Base-by-base conservation (phyloP, 1,140 invertebrate species). In the Drosophila pachea region DNA sequence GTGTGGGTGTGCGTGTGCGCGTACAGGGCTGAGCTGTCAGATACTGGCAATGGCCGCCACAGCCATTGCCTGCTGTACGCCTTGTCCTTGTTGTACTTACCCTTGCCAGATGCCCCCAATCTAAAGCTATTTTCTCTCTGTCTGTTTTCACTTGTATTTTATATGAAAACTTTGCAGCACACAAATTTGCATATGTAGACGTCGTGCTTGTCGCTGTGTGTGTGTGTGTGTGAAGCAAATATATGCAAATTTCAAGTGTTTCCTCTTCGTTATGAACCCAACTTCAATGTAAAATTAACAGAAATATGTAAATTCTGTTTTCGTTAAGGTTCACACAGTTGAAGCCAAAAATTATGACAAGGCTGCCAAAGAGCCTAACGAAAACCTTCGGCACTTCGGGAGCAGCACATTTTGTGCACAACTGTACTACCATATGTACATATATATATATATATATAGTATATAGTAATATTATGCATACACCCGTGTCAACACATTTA, bases 211-310 rank as follows among this genome's bases (percentile, higher is more conserved):
- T 7, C 9, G 47, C 14, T 54, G 52, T 75, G 49, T 49, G 60
- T 74, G 55, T 74, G 58, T 68, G 43, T 69, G 54, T 77, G 64
- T 60, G 68, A 67, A 62, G 74, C 73, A 86, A 86, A 87, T 87
- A 68, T 87, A 87, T 87, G 84, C 84, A 87, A 87, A 87, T 87
- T 87, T 83, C 79, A 87, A 87, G 84, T 87, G 78, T 87, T 87
- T 87, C 84, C 84, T 87, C 79, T 81, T 87, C 84, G 84, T 87
- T 87, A 87, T 87, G 77, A 87, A 87, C 84, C 79, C 77, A 87
- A 87, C 84, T 87, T 87, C 74, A 87, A 81, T 84, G 78, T 65
- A 87, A 87, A 87, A 87, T 87, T 87, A 87, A 87, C 83, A 87
- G 78, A 87, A 87, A 87, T 87, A 87, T 87, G 84, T 77, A 87